Base-by-base conservation (phyloP, 2,888 invertebrate genomes). In the Aquatica leii region DNA sequence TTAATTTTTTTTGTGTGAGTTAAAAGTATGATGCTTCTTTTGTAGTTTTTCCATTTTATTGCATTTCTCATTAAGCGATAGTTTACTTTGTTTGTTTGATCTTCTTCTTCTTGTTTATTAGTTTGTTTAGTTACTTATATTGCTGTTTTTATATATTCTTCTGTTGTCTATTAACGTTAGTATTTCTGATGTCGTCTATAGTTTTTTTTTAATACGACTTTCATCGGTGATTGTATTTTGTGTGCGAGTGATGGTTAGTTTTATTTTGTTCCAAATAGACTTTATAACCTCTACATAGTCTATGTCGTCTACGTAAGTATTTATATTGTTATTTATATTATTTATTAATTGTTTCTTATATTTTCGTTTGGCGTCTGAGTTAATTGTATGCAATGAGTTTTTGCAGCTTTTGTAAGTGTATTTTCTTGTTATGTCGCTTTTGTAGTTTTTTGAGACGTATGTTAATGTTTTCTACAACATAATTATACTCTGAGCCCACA, bases 31-130 rank as follows among this genome's bases (percentile, higher is more conserved):
- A 12, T 49, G 49, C 21, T n/a, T 49, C 18, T 11, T 9, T 21
- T 49, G 20, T 8, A 49, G 49, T 24, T 49, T n/a, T 20, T 49
- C 21, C 21, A 49, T 49, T 20, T 49, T n/a, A 49, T 49, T 49
- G n/a, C 24, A 49, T 24, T 49, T 18, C 21, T 49, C n/a, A 14
- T 49, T 18, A 21, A 49, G 4, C 14, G 11, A 49, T 49, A 21
- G 14, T 49, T 14, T n/a, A n/a, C 49, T 49, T 17, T 24, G 49
- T 21, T 17, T 49, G 24, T 14, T 31, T 31, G 9, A 31, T 31
- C 31, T 31, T 31, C 31, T 49, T 18, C 21, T 49, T 2, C n/a
- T n/a, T n/a, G n/a, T n/a, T n/a, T n/a, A n/a, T n/a, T n/a, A n/a
- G n/a, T n/a, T n/a, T n/a, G n/a, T n/a, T n/a, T n/a, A n/a, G n/a